Conservation (phyloP, 2,797 vertebrate species). For the Erpetoichthys calabaricus region DNA sequence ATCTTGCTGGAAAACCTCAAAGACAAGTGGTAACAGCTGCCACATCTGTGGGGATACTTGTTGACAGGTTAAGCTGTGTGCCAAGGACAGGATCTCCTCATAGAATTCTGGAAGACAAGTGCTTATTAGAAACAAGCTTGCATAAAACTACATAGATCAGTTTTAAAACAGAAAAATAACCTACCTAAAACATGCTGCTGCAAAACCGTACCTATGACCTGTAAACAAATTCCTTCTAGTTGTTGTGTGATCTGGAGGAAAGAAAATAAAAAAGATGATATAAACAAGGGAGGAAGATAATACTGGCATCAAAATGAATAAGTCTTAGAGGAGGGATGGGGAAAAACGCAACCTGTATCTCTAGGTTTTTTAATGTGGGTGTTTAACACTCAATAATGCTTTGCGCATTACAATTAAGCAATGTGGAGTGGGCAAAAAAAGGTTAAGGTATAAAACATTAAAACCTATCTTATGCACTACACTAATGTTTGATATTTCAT, state of each 20-base stretch:
- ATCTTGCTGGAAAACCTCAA: slow-evolving; percentile 95
- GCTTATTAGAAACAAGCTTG: slow-evolving; percentile 1
- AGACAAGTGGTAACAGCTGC: slow-evolving; percentile 92
- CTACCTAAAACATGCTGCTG: slow-evolving; percentile 94
- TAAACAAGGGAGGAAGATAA: too few species aligned
- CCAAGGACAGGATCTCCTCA: slow-evolving; percentile 94
- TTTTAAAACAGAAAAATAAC: slow-evolving; percentile 7
- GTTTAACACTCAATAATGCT: too few species aligned
- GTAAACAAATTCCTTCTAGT: slow-evolving; percentile 93
- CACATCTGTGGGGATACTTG: slow-evolving; percentile 97
- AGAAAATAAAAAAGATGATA: neutral
- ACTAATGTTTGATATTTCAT: too few species aligned
- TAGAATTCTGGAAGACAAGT: slow-evolving; percentile 74
- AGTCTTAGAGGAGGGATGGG: too few species aligned
- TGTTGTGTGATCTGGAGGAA: slow-evolving; percentile 85
- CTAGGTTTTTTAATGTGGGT: too few species aligned
- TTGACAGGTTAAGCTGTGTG: slow-evolving; percentile 94
- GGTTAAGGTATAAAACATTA: too few species aligned
- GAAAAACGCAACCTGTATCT: too few species aligned
- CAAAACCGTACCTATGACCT: slow-evolving; percentile 93
- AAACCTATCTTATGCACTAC: too few species aligned
- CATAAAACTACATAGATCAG: neutral
- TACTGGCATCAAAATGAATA: too few species aligned
- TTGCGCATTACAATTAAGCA: too few species aligned
- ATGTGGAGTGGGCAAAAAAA: too few species aligned